Conservation (phyloP, 2,797 vertebrate species). For the Nasua narica region DNA sequence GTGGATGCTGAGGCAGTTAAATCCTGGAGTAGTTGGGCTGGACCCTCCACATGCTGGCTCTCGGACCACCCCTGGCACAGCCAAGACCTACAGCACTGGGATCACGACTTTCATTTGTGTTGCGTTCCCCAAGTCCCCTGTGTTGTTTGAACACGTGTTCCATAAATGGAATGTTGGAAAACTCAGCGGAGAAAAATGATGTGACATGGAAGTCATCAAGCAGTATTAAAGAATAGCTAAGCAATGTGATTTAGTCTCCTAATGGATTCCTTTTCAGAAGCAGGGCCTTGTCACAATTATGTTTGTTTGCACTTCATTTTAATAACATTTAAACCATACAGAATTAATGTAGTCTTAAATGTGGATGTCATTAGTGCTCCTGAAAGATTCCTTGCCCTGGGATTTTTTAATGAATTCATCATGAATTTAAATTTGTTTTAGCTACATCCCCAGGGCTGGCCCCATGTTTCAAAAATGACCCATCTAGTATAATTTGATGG, state of each 20-base stretch:
- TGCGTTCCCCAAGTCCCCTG: background rate
- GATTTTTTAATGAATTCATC: slow-evolving; percentile 63
- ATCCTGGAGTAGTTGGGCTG: background rate
- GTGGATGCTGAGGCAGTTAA: background rate
- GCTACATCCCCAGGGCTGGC: slow-evolving; percentile 39
- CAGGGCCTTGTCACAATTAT: background rate
- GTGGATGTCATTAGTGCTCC: slow-evolving; percentile 57
- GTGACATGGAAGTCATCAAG: background rate
- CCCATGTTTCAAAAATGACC: slow-evolving; percentile 57
- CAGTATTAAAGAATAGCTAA: slow-evolving; percentile 17
- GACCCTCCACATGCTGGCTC: background rate
- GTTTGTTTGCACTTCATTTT: slow-evolving; percentile 62
- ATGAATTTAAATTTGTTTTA: slow-evolving; percentile 57
- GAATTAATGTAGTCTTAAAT: slow-evolving; percentile 76
- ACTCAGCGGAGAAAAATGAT: background rate
- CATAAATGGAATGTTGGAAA: background rate
- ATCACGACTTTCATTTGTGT: accelerated
- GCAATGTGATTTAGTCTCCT: background rate
- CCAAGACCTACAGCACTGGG: background rate
- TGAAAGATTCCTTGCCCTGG: slow-evolving; percentile 63
- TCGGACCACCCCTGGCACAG: background rate
- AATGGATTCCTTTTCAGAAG: slow-evolving; percentile 61
- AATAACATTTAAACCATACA: slow-evolving; percentile 63
- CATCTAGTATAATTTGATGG: slow-evolving; percentile 50
- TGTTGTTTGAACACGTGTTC: background rate